Percentiles rank a stretch among this genome's conserved stretches.
phyloP scores from a whole-genome alignment of 2,888 invertebrate genomes.

The Pristionchus entomophagus region DNA sequence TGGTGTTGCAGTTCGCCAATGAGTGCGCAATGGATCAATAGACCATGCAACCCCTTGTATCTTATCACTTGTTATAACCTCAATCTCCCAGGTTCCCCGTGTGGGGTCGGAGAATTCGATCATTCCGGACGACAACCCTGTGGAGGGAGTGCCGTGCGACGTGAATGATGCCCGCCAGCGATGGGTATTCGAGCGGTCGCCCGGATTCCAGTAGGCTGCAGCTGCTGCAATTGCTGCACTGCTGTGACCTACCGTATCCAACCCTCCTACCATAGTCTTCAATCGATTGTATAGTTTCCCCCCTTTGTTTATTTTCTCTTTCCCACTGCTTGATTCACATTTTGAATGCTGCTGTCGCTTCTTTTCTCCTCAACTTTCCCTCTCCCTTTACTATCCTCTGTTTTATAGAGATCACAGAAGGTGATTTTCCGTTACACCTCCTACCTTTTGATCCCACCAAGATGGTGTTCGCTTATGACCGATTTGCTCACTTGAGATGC shows the following conservation, averaged over 20 bases:
- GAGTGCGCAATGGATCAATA: too few species aligned
- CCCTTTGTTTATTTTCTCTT: neutral
- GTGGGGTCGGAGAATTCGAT: conserved; percentile 47
- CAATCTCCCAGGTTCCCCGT: neutral
- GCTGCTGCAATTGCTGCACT: neutral
- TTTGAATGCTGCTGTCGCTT: conserved; percentile 40
- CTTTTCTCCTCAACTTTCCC: neutral
- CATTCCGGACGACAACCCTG: conserved; percentile 50
- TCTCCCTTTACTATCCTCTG: neutral
- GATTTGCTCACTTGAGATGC: neutral
- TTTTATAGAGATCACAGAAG: neutral
- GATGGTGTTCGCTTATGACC: conserved; percentile 1
- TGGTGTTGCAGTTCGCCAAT: too few species aligned
- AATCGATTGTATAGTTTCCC: neutral
- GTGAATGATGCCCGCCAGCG: conserved; percentile 61
- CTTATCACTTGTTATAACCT: neutral
- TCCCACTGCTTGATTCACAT: neutral
- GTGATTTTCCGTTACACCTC: neutral
- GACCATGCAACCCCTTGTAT: neutral
- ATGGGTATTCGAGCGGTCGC: conserved; percentile 64
- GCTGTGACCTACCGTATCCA: neutral
- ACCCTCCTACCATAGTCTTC: neutral
- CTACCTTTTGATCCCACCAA: neutral
- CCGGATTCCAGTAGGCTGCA: conserved; percentile 39
- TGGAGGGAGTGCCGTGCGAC: conserved; percentile 62